Evolutionary conservation across 2,113 vertebrate genomes (phyloP).

Genomic region (Anoplopoma fimbria): DNA sequence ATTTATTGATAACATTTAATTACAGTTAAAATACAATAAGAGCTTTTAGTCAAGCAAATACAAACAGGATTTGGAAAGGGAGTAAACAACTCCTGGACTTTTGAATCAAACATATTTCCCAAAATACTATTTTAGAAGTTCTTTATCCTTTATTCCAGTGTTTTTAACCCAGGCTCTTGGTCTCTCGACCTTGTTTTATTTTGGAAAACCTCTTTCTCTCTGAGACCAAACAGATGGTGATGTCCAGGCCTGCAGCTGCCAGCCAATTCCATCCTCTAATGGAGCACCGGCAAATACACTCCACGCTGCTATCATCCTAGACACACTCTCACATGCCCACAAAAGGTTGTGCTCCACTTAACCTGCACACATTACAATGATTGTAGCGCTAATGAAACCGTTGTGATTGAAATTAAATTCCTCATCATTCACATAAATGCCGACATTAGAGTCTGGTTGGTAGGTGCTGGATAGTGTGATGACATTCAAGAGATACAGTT

Average conservation of each 20-base stretch:
- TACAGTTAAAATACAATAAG: not conserved
- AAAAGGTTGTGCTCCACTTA: slow-evolving; percentile 52
- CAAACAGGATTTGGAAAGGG: not conserved
- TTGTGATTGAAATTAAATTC: slow-evolving; percentile 17
- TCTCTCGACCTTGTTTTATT: not conserved
- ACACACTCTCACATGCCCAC: slow-evolving; percentile 13
- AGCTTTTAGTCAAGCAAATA: not conserved
- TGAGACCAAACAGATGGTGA: slow-evolving; percentile 66
- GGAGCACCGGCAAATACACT: slow-evolving; percentile 46
- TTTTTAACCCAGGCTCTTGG: not conserved
- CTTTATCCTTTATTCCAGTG: not conserved
- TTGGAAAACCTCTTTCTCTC: slow-evolving; percentile 21
- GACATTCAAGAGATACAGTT: not conserved
- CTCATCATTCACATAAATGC: slow-evolving; percentile 16
- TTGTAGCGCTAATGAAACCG: slow-evolving; percentile 38
- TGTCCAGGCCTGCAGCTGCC: slow-evolving; percentile 50
- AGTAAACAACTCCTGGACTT: slow-evolving; percentile 5
- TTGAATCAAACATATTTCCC: slow-evolving; percentile 36
- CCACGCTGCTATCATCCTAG: slow-evolving; percentile 16
- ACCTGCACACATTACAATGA: slow-evolving; percentile 43
- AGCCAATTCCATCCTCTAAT: slow-evolving; percentile 61
- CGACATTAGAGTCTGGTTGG: not conserved
- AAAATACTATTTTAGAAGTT: not conserved
- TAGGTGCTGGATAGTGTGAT: not conserved
- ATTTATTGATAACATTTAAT: slow-evolving; percentile 39